Conservation (phyloP, 2,113 vertebrate species). For the Silurus meridionalis region DNA sequence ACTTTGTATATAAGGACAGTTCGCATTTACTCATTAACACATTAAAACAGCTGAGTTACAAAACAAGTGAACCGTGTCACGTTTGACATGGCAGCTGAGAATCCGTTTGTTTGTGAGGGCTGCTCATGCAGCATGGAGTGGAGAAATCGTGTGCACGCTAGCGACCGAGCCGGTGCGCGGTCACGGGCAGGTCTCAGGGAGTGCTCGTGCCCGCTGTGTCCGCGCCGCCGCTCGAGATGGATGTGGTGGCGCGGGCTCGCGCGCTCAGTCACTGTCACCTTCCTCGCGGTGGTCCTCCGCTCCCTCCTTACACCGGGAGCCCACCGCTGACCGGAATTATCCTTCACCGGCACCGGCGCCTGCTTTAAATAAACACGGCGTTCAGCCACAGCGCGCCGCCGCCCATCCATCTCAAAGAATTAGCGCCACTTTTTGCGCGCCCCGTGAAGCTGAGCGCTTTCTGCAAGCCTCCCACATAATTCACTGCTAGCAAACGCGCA, state of each 20-base stretch:
- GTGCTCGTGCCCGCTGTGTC: conserved; percentile 52
- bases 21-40: not conserved
- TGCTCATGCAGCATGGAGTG: not conserved
- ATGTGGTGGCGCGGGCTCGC: conserved; percentile 78
- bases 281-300: conserved; percentile 80
- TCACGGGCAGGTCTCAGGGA: conserved; percentile 8
- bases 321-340: conserved; percentile 85
- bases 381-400: conserved; percentile 78
- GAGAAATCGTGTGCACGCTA: not conserved
- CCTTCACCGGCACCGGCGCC: conserved; percentile 83
- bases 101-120: not conserved
- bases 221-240: conserved; percentile 74
- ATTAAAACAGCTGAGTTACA: not conserved
- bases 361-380: conserved; percentile 89
- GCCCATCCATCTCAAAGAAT: conserved; percentile 82
- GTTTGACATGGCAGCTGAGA: not conserved
- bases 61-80: not conserved
- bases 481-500: conserved; percentile 6
- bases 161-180: not conserved
- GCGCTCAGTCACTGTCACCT: conserved; percentile 83
- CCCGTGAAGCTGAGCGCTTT: conserved; percentile 15
- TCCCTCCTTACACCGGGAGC: conserved; percentile 81
- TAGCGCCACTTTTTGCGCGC: conserved; percentile 33
- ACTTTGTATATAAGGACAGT: not conserved
- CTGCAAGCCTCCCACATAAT: conserved; percentile 27